These are phyloP conservation scores for Phrynocephalus vlangalii DNA, from an alignment of 2,797 vertebrate genomes.

Conservation along the genomic window DNA sequence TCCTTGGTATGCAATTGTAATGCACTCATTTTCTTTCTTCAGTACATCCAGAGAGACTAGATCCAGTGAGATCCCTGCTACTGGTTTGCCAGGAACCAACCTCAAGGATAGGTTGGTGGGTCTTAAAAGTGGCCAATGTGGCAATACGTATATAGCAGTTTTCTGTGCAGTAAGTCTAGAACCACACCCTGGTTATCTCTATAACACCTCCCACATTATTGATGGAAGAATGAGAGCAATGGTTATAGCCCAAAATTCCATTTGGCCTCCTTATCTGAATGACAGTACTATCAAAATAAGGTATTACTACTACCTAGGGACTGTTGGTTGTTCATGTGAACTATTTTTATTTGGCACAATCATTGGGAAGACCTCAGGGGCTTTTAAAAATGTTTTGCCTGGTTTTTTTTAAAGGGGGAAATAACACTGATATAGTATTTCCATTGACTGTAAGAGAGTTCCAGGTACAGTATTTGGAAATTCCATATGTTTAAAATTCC, in stretches of 20 bases:
- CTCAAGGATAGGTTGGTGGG: neutral
- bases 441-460: too few relatives aligned
- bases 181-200: neutral
- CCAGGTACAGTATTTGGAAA: neutral
- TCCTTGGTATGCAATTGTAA: neutral
- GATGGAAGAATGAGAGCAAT: neutral
- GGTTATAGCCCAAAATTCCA: neutral
- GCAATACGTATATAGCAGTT: neutral
- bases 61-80: too few relatives aligned
- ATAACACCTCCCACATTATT: neutral
- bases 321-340: too few relatives aligned
- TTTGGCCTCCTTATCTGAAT: neutral
- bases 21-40: neutral
- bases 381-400: too few relatives aligned
- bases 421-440: too few relatives aligned
- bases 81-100: neutral
- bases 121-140: neutral
- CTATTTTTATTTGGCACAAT: too few relatives aligned
- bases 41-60: neutral
- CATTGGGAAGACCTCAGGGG: too few relatives aligned
- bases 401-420: too few relatives aligned
- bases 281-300: neutral
- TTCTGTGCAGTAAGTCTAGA: neutral
- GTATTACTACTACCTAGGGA: neutral
- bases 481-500: neutral